Evolutionary conservation across 30 jellyfish, hydroid and myxozoan genomes (phyloP), one percentile per base, ranked within the genome.

Genomic region (Chrysaora quinquecirrha): DNA sequence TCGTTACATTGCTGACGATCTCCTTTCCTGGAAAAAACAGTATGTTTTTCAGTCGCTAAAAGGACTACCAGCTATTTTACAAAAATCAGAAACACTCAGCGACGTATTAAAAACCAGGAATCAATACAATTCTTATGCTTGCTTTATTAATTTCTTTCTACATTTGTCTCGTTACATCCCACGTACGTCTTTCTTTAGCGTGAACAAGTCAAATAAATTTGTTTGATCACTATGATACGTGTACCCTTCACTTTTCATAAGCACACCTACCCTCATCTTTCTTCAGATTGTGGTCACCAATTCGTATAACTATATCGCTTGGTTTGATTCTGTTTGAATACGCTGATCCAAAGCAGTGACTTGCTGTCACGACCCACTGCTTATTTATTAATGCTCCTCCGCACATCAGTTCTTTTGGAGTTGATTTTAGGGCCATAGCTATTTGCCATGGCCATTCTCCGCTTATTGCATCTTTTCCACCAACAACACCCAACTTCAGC

Each of bases 361-460:
- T 48, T 4, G 92, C 92, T 4, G 92, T 66, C 21, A 82, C 28
- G 27, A 82, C 73, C 92, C 92, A 82, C 54, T 66, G 67, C 58
- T 52, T 48, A 35, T 34, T 47, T 2, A 82, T 82, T 21, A 82
- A 46, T 24, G 92, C 48, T 35, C 92, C 92, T 21, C 92, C 92
- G 29, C 92, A 82, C 31, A 25, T 21, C 62, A 54, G 21, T 20
- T 14, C 3, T 14, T n/a, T 30, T n/a, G 78, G 78, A 22, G 49
- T 66, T 34, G 18, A 20, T 28, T 69, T 67, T 14, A 20, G n/a
- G 60, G 74, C 73, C n/a, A 67, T 29, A 3, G 86, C 85, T 0
- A 50, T 80, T 54, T 82, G 92, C 92, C 92, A 82, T 10, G 92
- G 92, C 92, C 92, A 82, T n/a, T 49, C 64, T 35, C 73, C 65